These are phyloP conservation scores for Lampris megalopsis DNA, from an alignment of 2,113 vertebrate species.

Conservation along the genomic window DNA sequence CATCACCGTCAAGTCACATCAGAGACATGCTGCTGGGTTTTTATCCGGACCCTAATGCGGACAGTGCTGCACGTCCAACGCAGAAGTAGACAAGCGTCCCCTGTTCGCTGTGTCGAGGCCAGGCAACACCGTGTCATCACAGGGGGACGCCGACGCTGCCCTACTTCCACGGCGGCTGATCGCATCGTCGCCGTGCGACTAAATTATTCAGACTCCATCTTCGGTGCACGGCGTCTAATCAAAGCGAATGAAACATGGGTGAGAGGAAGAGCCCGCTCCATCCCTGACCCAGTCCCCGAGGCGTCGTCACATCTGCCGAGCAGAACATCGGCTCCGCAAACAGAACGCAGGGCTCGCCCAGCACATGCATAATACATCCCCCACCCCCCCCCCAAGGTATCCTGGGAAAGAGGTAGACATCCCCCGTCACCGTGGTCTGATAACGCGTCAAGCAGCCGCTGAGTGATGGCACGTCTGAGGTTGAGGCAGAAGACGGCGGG, in stretches of 20 bases:
- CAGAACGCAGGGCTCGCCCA: background rate
- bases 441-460: too few relatives aligned
- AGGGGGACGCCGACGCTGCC: constrained; percentile 15
- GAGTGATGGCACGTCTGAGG: too few relatives aligned
- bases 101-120: too few relatives aligned
- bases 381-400: too few relatives aligned
- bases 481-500: too few relatives aligned
- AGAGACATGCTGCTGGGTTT: too few relatives aligned
- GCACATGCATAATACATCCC: constrained; percentile 59
- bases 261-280: constrained; percentile 29
- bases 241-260: constrained; percentile 69
- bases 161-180: constrained; percentile 47
- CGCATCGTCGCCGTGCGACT: constrained; percentile 23
- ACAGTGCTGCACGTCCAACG: too few relatives aligned
- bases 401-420: too few relatives aligned
- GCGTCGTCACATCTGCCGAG: constrained; percentile 37
- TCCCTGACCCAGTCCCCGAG: constrained; percentile 24
- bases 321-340: constrained; percentile 21
- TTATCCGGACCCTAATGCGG: too few relatives aligned
- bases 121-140: too few relatives aligned
- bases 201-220: constrained; percentile 66
- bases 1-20: too few relatives aligned
- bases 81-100: background rate
- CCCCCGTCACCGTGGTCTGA: too few relatives aligned
- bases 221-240: constrained; percentile 44